Conservation (phyloP, 2,113 vertebrate species). For the Cyphomyrus plagiostoma region DNA sequence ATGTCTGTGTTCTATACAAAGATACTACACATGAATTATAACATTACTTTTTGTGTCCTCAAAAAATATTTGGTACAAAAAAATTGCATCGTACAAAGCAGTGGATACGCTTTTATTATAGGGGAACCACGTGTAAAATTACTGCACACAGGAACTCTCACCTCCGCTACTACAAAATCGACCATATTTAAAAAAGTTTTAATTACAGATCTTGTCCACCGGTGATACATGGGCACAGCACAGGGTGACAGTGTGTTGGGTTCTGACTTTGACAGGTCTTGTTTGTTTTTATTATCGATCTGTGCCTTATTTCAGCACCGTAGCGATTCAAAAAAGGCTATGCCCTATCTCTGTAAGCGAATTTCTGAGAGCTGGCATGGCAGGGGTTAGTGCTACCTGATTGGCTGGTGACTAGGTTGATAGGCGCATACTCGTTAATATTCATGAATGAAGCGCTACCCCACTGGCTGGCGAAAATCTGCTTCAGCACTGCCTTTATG, state of each 20-base stretch:
- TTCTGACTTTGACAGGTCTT: background rate
- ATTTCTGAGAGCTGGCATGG: background rate
- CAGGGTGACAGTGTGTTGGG: background rate
- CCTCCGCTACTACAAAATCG: constrained; percentile 52
- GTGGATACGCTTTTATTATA: constrained; percentile 58
- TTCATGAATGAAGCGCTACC: background rate
- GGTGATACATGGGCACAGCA: background rate
- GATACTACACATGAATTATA: background rate
- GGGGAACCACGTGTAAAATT: constrained; percentile 54
- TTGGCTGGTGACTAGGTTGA: background rate
- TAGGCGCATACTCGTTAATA: background rate
- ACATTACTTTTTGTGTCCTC: constrained; percentile 72
- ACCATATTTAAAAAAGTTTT: constrained; percentile 51
- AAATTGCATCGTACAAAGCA: constrained; percentile 88
- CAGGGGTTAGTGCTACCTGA: background rate
- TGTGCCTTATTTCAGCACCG: constrained; percentile 28
- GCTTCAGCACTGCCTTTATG: background rate
- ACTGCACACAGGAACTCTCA: constrained; percentile 62
- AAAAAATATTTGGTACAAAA: constrained; percentile 98
- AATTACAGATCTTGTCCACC: background rate
- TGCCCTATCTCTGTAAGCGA: background rate
- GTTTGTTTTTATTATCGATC: background rate
- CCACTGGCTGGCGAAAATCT: background rate
- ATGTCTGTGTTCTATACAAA: background rate
- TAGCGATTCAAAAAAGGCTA: constrained; percentile 45